These are phyloP conservation scores for Ischnus inquisitorius DNA, from an alignment of 2,888 invertebrate genomes.

Conservation along the genomic window DNA sequence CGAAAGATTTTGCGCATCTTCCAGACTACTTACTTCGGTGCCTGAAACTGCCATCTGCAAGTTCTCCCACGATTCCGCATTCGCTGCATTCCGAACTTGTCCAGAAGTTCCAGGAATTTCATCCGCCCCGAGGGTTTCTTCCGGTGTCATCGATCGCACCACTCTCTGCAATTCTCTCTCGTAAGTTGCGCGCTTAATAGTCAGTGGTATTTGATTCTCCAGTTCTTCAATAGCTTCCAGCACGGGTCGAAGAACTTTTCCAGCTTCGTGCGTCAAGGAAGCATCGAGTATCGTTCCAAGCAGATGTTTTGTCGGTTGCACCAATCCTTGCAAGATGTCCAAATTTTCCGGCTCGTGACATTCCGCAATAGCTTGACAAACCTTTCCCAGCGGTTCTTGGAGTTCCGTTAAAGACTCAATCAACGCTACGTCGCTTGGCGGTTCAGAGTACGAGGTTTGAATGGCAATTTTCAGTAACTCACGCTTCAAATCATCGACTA, in stretches of 20 bases:
- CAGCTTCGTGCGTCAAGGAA: constrained; percentile 69
- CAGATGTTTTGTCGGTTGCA: constrained; percentile 75
- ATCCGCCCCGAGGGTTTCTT: constrained; percentile 55
- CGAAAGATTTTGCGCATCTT: neutral
- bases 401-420: constrained; percentile 76
- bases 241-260: constrained; percentile 71
- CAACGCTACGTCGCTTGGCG: constrained; percentile 75
- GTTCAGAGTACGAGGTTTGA: constrained; percentile 77
- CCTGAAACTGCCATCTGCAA: neutral
- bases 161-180: constrained; percentile 75
- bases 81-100: neutral
- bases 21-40: constrained; percentile 15
- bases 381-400: constrained; percentile 73
- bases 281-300: constrained; percentile 73
- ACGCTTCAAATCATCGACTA: constrained; percentile 74
- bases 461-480: constrained; percentile 76
- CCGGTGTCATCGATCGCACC: constrained; percentile 71
- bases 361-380: constrained; percentile 72
- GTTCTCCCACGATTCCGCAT: neutral
- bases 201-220: constrained; percentile 77
- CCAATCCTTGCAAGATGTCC: constrained; percentile 72
- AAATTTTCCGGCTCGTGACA: constrained; percentile 75
- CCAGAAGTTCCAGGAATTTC: constrained; percentile 16
- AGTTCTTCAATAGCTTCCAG: constrained; percentile 77
- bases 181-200: constrained; percentile 76